Conservation (phyloP, 2,113 vertebrate genomes). For the Leuciscus idus region DNA sequence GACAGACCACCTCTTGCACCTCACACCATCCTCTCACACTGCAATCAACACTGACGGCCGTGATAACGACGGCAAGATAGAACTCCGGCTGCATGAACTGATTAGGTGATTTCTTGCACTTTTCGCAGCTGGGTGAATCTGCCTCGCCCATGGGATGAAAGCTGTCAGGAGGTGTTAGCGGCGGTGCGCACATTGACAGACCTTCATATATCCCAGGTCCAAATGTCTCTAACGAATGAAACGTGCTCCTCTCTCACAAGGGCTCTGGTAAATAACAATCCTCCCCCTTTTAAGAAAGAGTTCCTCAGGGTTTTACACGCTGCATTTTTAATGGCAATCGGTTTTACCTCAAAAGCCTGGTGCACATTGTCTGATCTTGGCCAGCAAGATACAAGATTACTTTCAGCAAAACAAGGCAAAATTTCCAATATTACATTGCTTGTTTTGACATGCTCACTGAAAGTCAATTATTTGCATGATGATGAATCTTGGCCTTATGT, state of each 20-base stretch:
- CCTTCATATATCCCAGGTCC: background rate
- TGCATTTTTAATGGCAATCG: background rate
- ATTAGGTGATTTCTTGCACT: slow-evolving; percentile 44
- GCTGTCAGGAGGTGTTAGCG: slow-evolving; percentile 27
- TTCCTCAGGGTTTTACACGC: slow-evolving; percentile 8
- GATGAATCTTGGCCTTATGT: background rate
- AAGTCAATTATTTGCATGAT: background rate
- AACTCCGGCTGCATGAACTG: slow-evolving; percentile 32
- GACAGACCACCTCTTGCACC: slow-evolving; percentile 54
- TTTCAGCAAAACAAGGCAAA: background rate
- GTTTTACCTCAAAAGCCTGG: background rate
- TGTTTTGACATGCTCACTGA: background rate
- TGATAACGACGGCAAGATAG: slow-evolving; percentile 40
- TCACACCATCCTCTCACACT: slow-evolving; percentile 42
- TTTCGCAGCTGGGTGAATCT: slow-evolving; percentile 35
- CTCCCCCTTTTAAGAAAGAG: background rate
- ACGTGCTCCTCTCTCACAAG: slow-evolving; percentile 65
- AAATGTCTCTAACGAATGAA: slow-evolving; percentile 39
- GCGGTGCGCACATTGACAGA: slow-evolving; percentile 6
- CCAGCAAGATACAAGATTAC: background rate
- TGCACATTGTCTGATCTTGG: background rate
- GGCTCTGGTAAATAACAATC: background rate
- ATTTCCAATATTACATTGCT: background rate
- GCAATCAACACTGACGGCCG: slow-evolving; percentile 40
- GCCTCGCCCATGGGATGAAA: slow-evolving; percentile 25